Base-by-base conservation (phyloP, 2,113 vertebrate species). In the Mesoclemmys tuberculata region DNA sequence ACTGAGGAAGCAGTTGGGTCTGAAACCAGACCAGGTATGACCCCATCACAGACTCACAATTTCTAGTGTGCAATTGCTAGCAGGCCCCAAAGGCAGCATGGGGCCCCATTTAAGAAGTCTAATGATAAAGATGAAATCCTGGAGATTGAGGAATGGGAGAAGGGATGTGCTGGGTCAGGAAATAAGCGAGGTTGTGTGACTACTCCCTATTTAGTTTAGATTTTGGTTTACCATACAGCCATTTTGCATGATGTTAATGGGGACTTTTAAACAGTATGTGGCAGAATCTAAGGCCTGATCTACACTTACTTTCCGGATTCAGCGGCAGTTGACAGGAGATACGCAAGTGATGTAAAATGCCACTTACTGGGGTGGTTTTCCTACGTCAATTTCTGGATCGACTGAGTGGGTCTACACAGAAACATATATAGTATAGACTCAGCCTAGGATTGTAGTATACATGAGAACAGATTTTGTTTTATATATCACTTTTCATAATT, bases 51-150 rank as follows among this genome's bases (percentile, higher is more conserved):
- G 31, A 7, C 14, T 7, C 21, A n/a, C 4, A 2, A 12, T n/a
- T 58, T 38, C 22, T 31, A 41, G 35, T 48, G 8, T 44, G 44
- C 64, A 27, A 52, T 6, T 91, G n/a, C 82, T 87, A 48, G 26
- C 48, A 93, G 3, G 41, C 31, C 93, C 51, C 61, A 85, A 55
- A 93, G 58, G 58, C 29, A 61, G 18, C 46, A 64, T 26, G 74
- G 79, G 0, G 49, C 41, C 84, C 52, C 5, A 35, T 46, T 12
- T 24, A 46, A 35, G 27, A 54, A 88, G 6, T 27, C 85, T 13
- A 80, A 64, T 64, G 31, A 35, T 64, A 64, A 80, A 52, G 49
- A 7, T 8, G 77, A 48, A 49, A 85, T n/a, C 82, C 49, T 71
- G 8, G 75, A 41, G 26, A 84, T 58, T 86, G 41, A 68, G 41